Conservation (phyloP, 2,888 invertebrate species). For the Lagria hirta region DNA sequence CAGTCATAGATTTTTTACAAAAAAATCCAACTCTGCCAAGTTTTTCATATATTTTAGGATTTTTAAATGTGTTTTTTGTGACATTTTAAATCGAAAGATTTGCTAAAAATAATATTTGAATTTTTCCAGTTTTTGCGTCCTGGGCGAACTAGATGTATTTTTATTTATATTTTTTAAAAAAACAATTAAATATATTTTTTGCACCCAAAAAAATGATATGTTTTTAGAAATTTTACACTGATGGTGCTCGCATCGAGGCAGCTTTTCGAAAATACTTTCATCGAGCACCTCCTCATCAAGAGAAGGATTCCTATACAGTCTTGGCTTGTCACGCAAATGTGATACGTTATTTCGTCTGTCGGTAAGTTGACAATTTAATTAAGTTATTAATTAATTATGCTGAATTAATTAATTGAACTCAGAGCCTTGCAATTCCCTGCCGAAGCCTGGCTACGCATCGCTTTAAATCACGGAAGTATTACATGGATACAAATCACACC, state of each 20-base stretch:
- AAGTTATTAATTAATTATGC: conserved; percentile 1
- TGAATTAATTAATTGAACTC: conserved; percentile 38
- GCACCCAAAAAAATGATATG: conserved; percentile 24
- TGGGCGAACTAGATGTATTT: too few species aligned
- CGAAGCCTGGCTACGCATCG: conserved; percentile 94
- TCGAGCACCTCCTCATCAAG: conserved; percentile 79
- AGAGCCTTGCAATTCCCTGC: conserved; percentile 96
- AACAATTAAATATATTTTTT: background rate
- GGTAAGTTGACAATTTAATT: conserved; percentile 54
- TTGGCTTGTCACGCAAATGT: conserved; percentile 98
- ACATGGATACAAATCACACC: conserved; percentile 88
- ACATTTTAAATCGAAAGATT: too few species aligned
- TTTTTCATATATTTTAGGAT: too few species aligned
- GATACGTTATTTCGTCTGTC: conserved; percentile 91
- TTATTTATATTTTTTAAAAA: background rate
- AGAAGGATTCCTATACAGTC: conserved; percentile 81
- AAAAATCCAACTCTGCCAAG: too few species aligned
- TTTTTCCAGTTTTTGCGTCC: too few species aligned
- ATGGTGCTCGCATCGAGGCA: conserved; percentile 93
- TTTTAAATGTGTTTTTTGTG: too few species aligned
- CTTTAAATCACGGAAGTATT: conserved; percentile 88
- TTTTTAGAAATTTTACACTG: conserved; percentile 86
- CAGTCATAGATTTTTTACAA: too few species aligned
- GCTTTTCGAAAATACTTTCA: conserved; percentile 93
- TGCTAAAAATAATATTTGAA: too few species aligned